Base-by-base conservation (phyloP, 2,113 vertebrate species). In the Nibea albiflora region DNA sequence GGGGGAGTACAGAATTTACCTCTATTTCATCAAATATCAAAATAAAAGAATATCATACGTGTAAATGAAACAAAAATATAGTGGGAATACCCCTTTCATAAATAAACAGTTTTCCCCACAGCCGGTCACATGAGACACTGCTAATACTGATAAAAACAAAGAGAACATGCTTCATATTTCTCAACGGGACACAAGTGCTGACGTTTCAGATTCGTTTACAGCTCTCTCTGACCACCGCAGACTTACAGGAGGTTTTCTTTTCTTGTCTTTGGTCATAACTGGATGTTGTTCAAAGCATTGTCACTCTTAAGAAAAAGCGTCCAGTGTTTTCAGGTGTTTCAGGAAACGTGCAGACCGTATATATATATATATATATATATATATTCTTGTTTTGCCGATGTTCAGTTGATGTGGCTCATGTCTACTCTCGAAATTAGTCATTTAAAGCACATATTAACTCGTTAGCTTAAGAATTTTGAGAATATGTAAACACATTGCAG, bases 141-240 rank as follows among this genome's bases (percentile, higher is more conserved):
- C 78, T 94, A 93, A 94, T 94, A 95, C 92, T 94, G 92, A 92
- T 91, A 91, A 91, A 71, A 89, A 90, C 78, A 76, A 86, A 52
- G 81, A 83, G 75, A 90, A 88, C 67, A 49, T 75, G 89, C 88
- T 85, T 91, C 92, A 89, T 88, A 85, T 82, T 88, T 75, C 73
- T 89, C 68, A 84, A 82, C 20, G 62, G 76, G 85, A 89, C 83
- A 87, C 85, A 93, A 93, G 91, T 93, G 92, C 93, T 89, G 87
- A 89, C 76, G 79, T 81, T 84, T 84, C 65, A 85, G 73, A 83
- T 85, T 77, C 20, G 68, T 56, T 80, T 78, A 82, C 67, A 84
- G 65, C 80, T 80, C 53, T 80, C 53, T 85, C 61, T 81, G 53
- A 88, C 72, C 79, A 78, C 71, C 28, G 26, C 74, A 73, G 46